These are phyloP conservation scores for Balanococcus diminutus DNA, from an alignment of 2,888 invertebrate genomes.

Conservation along the genomic window DNA sequence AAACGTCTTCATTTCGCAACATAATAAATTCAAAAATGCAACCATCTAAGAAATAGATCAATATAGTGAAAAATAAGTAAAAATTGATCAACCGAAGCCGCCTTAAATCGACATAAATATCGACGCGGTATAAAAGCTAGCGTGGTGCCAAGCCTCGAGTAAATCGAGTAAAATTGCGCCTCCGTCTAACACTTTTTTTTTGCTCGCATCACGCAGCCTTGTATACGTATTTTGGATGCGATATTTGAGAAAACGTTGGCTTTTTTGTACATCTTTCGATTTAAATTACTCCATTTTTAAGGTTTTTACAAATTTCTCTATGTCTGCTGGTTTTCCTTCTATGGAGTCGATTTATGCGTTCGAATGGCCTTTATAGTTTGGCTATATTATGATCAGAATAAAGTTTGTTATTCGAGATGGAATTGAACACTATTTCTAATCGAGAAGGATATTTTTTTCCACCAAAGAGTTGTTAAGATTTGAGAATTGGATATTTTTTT, in stretches of 20 bases:
- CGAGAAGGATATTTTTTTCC: background rate
- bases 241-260: background rate
- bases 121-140: background rate
- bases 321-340: background rate
- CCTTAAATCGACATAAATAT: slow-evolving; percentile 37
- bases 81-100: slow-evolving; percentile 23
- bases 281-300: background rate
- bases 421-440: background rate
- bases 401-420: background rate
- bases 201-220: background rate
- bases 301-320: background rate
- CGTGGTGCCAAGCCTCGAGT: slow-evolving; percentile 4
- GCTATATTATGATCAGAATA: background rate
- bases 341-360: background rate
- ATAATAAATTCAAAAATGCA: slow-evolving; percentile 31
- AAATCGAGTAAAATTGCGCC: slow-evolving; percentile 12
- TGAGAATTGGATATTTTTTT: background rate
- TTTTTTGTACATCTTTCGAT: background rate
- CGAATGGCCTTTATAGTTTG: background rate
- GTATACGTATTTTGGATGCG: background rate
- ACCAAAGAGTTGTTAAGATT: background rate
- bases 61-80: slow-evolving; percentile 14
- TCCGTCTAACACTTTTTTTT: background rate
- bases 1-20: slow-evolving; percentile 17
- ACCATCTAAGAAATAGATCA: background rate